Base-by-base conservation (phyloP, 1,140 invertebrate genomes). In the Philaenus spumarius region DNA sequence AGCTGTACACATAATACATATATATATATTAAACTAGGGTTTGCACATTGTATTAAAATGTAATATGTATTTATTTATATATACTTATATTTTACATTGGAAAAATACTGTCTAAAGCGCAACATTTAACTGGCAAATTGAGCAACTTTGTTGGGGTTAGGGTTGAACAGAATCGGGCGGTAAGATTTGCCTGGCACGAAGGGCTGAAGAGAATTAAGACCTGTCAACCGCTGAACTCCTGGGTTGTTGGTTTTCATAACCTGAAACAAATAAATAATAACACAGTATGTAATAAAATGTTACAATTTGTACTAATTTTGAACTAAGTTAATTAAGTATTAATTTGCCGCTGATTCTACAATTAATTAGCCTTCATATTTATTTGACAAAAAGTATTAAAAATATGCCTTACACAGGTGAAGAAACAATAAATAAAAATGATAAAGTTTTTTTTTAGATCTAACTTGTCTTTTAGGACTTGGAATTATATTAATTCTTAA, bases 151-250 rank as follows among this genome's bases (percentile, higher is more conserved):
- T 53, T 59, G 40, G 68, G 61, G 45, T 66, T 68, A 48, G 72
- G 72, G 56, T 73, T 72, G 56, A 73, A 75, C 7, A 65, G 59
- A 62, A 75, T 74, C 6, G 73, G 73, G 51, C 71, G 70, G 58
- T 74, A 75, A n/a, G 67, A 67, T 63, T 74, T 75, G 42, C 68
- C 70, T 35, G 68, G 54, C 35, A 69, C 68, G 50, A 73, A 75
- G 7, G 73, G 73, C 60, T 73, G 71, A 46, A 72, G 22, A 30
- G 24, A 43, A 30, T 58, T 23, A 12, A 53, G 45, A 5, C 50
- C 48, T 55, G 42, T 53, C 24, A 61, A 40, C 37, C 54, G 50
- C 2, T 50, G 62, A 30, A 55, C 52, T 35, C 2, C 22, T 45
- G 22, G 15, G 19, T 2, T 15, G 19, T 3, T 52, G 14, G 39